Evolutionary conservation across 2,888 invertebrate genomes (phyloP).

Genomic region (Polymixis lichenea): DNA sequence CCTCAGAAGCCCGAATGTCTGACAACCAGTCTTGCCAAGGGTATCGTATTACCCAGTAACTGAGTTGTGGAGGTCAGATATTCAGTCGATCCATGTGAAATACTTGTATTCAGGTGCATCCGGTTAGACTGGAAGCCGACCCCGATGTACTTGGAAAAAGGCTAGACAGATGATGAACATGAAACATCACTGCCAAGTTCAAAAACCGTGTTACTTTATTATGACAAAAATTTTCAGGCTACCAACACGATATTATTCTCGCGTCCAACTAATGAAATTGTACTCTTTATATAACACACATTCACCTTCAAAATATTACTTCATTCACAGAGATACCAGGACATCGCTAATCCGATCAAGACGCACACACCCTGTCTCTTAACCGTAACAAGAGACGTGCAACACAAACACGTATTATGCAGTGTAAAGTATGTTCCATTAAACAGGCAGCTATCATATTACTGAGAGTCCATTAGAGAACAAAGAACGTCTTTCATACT

Average conservation of each 20-base stretch:
- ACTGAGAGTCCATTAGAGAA: constrained; percentile 69
- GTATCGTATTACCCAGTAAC: too few species aligned
- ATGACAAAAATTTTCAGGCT: not conserved
- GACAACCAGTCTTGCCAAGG: not conserved
- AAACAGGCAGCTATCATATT: constrained; percentile 66
- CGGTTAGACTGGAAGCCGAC: too few species aligned
- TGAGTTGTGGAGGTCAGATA: too few species aligned
- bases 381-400: constrained; percentile 44
- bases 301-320: not conserved
- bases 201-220: not conserved
- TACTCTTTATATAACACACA: too few species aligned
- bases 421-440: constrained; percentile 60
- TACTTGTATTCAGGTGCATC: too few species aligned
- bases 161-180: too few species aligned
- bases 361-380: constrained; percentile 3
- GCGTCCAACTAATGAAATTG: not conserved
- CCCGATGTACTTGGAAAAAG: too few species aligned
- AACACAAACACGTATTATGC: constrained; percentile 54
- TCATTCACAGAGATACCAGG: not conserved
- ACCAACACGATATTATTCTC: not conserved
- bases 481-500: constrained; percentile 58
- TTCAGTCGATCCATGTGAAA: too few species aligned
- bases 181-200: too few species aligned
- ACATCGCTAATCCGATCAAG: not conserved
- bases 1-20: too few species aligned